Percentiles rank a stretch among this genome's conserved stretches.
phyloP scores from a whole-genome alignment of 2,888 invertebrate species.

The Stramonita haemastoma region DNA sequence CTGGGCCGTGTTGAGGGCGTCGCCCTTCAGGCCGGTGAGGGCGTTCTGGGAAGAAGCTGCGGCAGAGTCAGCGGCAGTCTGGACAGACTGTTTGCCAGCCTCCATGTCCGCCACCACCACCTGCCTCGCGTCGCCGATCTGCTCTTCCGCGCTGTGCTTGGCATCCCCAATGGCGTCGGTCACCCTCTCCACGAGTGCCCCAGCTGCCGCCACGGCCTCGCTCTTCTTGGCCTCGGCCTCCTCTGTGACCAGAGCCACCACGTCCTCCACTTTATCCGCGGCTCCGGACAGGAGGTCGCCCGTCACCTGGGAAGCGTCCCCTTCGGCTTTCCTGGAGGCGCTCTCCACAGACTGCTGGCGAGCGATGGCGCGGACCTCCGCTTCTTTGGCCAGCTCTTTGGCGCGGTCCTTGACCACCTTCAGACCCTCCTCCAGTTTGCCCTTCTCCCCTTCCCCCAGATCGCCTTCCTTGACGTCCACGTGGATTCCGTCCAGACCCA shows the following conservation, averaged over 20 bases:
- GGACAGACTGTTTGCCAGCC: not conserved
- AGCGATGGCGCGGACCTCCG: slow-evolving; percentile 26
- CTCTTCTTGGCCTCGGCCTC: slow-evolving; percentile 37
- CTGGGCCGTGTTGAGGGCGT: not conserved
- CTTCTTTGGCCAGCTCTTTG: slow-evolving; percentile 37
- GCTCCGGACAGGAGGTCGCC: not conserved
- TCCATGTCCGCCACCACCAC: slow-evolving; percentile 25
- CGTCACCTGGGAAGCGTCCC: not conserved
- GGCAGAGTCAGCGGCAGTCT: not conserved
- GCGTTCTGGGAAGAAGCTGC: not conserved
- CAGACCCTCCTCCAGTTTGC: slow-evolving; percentile 7
- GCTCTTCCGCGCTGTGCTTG: slow-evolving; percentile 18
- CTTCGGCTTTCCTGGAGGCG: slow-evolving; percentile 16
- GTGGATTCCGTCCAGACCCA: slow-evolving; percentile 19
- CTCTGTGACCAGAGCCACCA: not conserved
- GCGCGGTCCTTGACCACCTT: slow-evolving; percentile 36
- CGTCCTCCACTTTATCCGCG: not conserved
- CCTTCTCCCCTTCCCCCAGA: not conserved
- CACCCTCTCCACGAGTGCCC: not conserved
- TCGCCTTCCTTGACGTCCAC: slow-evolving; percentile 36
- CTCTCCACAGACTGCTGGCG: slow-evolving; percentile 17
- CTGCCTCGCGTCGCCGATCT: not conserved
- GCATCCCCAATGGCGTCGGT: not conserved
- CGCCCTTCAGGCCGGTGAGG: not conserved
- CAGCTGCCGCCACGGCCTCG: slow-evolving; percentile 1